A percentile compares a stretch with the other conserved stretches of the same genome.
These are phyloP conservation scores for Polydrusus cervinus DNA, from an alignment of 2,888 invertebrate species.

Conservation along the genomic window DNA sequence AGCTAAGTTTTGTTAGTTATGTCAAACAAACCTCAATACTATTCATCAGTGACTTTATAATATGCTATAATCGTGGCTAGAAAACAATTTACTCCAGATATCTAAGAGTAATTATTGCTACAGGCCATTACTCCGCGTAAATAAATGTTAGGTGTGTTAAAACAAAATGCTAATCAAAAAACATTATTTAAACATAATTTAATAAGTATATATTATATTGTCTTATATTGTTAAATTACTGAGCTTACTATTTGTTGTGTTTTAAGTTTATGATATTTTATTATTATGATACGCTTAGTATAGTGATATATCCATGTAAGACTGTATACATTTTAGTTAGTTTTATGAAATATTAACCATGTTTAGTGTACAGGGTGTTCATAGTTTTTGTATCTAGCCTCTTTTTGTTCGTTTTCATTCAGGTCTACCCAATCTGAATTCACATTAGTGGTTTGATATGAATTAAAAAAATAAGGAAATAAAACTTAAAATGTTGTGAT, in stretches of 20 bases:
- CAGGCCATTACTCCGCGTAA: no score
- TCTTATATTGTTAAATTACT: slow-evolving; percentile 33
- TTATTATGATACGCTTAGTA: slow-evolving; percentile 39
- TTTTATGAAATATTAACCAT: background rate
- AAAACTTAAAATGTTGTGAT: no score
- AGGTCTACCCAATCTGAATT: no score
- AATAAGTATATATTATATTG: slow-evolving; percentile 15
- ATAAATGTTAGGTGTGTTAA: background rate
- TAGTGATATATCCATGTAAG: slow-evolving; percentile 12
- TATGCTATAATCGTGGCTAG: no score
- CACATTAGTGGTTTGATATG: no score
- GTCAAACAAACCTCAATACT: background rate
- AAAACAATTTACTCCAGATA: no score
- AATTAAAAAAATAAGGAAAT: no score
- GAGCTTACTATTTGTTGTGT: slow-evolving; percentile 37
- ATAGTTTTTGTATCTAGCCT: background rate
- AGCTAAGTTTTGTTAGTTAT: background rate
- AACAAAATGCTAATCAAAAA: slow-evolving; percentile 18
- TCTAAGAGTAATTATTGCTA: no score
- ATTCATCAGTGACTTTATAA: no score
- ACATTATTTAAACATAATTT: slow-evolving; percentile 14
- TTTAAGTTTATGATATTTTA: slow-evolving; percentile 34
- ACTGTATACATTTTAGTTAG: slow-evolving; percentile 8
- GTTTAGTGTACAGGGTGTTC: background rate
- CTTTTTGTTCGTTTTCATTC: background rate